Percentiles rank a stretch among this genome's conserved stretches.
These are phyloP conservation scores for Centropyge bicolor DNA, from an alignment of 2,797 vertebrate genomes.

Conservation along the genomic window DNA sequence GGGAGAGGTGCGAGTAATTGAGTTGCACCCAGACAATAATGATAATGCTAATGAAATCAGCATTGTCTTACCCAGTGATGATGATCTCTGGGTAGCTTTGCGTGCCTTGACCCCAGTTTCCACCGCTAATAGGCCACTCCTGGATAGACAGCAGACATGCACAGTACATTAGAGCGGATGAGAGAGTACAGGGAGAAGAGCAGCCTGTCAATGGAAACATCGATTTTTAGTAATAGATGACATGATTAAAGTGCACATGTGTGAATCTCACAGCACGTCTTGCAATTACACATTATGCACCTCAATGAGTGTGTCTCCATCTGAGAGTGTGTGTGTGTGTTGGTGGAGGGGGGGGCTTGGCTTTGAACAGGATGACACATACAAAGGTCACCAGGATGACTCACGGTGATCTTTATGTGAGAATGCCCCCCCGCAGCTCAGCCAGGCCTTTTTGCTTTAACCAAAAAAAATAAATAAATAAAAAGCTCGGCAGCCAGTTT, in stretches of 20 bases:
- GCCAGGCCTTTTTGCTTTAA: slow-evolving; percentile 58
- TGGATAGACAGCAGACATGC: slow-evolving; percentile 72
- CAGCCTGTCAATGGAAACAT: slow-evolving; percentile 29
- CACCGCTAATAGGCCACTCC: slow-evolving; percentile 99
- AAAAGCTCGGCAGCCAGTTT: slow-evolving; percentile 55
- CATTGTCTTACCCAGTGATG: slow-evolving; percentile 94
- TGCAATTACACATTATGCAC: slow-evolving; percentile 55
- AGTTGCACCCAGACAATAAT: slow-evolving; percentile 36
- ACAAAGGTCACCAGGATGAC: slow-evolving; percentile 81
- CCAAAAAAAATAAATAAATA: slow-evolving; percentile 12
- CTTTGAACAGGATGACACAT: slow-evolving; percentile 72
- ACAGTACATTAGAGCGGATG: slow-evolving; percentile 32
- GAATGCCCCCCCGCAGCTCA: slow-evolving; percentile 74
- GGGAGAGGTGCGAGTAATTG: slow-evolving; percentile 45
- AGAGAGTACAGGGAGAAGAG: slow-evolving; percentile 22
- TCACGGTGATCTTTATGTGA: slow-evolving; percentile 81
- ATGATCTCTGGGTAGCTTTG: slow-evolving; percentile 99
- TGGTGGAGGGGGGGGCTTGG: slow-evolving; percentile 51
- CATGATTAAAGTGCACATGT: slow-evolving; percentile 44
- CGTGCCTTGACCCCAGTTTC: slow-evolving; percentile 98
- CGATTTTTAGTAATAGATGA: slow-evolving; percentile 43
- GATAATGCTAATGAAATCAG: slow-evolving; percentile 62
- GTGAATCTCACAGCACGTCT: slow-evolving; percentile 39
- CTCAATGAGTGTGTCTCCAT: slow-evolving; percentile 39
- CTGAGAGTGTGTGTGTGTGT: slow-evolving; percentile 43